Evolutionary conservation across 2,797 vertebrate genomes (phyloP).

Genomic region (Moxostoma hubbsi): DNA sequence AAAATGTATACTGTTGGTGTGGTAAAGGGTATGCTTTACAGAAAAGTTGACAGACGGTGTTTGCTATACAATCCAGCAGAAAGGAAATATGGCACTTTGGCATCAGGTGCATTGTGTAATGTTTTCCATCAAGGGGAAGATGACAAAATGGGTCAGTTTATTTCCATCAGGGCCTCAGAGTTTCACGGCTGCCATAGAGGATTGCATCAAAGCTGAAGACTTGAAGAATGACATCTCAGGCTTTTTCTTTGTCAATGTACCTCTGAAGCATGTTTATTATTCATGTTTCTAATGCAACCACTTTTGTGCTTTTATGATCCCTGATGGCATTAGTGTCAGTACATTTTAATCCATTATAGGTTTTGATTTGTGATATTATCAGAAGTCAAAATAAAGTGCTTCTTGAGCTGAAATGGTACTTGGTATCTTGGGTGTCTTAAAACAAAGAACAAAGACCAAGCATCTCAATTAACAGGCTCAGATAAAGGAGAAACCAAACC

Average conservation of each 20-base stretch:
- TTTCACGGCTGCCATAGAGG: constrained; percentile 60
- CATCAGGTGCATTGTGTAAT: constrained; percentile 56
- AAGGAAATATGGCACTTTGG: constrained; percentile 51
- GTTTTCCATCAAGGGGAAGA: constrained; percentile 58
- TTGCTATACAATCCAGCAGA: constrained; percentile 49
- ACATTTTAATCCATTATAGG: background rate
- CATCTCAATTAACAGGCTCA: constrained; percentile 11
- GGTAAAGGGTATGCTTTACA: constrained; percentile 30
- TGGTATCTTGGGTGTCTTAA: background rate
- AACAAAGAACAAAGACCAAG: constrained; percentile 16
- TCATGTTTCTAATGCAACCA: constrained; percentile 11
- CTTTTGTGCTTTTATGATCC: constrained; percentile 28
- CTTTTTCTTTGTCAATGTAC: constrained; percentile 39
- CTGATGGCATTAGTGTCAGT: constrained; percentile 28
- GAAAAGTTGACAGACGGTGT: constrained; percentile 32
- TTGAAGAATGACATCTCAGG: constrained; percentile 53
- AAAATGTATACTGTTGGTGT: background rate
- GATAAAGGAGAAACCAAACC: background rate
- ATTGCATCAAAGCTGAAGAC: constrained; percentile 53
- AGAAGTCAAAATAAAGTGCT: constrained; percentile 19
- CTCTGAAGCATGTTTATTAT: constrained; percentile 36
- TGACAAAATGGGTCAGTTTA: constrained; percentile 58
- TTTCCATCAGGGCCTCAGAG: constrained; percentile 54
- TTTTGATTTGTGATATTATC: constrained; percentile 21
- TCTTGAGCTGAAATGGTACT: constrained; percentile 17